A percentile compares a stretch with the other conserved stretches of the same genome.
These are phyloP conservation scores for Oostethus manadensis DNA, from an alignment of 2,113 vertebrate genomes.

Conservation along the genomic window DNA sequence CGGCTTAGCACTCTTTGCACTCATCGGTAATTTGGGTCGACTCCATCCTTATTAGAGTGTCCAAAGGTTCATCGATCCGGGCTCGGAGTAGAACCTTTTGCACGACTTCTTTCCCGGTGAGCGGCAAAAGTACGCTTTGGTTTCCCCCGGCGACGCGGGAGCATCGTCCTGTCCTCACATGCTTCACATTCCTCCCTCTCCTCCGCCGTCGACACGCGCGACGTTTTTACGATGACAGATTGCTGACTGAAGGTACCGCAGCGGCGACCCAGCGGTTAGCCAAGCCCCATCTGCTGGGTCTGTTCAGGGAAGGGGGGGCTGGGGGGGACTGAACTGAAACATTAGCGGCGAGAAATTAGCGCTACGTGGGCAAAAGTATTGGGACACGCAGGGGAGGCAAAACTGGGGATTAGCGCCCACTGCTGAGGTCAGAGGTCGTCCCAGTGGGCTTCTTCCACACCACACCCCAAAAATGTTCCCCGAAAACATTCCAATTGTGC, in stretches of 20 bases:
- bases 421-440: background rate
- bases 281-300: slow-evolving; percentile 1
- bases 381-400: background rate
- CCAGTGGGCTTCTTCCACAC: too few relatives aligned
- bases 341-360: background rate
- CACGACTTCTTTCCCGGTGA: background rate
- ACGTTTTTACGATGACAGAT: slow-evolving; percentile 37
- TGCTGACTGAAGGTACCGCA: slow-evolving; percentile 19
- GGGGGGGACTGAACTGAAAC: background rate
- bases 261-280: slow-evolving; percentile 2
- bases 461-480: too few relatives aligned
- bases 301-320: background rate
- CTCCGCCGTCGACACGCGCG: slow-evolving; percentile 19
- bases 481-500: too few relatives aligned
- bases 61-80: too few relatives aligned
- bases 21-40: too few relatives aligned
- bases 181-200: slow-evolving; percentile 45
- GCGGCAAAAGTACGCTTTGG: background rate
- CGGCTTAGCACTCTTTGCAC: too few relatives aligned
- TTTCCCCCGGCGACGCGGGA: slow-evolving; percentile 30
- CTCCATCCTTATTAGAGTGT: too few relatives aligned
- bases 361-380: background rate
- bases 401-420: background rate
- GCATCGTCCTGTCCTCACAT: slow-evolving; percentile 32
- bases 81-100: too few relatives aligned